phyloP scores from a whole-genome alignment of 2,797 vertebrate genomes.

The Rhabdophis nuchalis region DNA sequence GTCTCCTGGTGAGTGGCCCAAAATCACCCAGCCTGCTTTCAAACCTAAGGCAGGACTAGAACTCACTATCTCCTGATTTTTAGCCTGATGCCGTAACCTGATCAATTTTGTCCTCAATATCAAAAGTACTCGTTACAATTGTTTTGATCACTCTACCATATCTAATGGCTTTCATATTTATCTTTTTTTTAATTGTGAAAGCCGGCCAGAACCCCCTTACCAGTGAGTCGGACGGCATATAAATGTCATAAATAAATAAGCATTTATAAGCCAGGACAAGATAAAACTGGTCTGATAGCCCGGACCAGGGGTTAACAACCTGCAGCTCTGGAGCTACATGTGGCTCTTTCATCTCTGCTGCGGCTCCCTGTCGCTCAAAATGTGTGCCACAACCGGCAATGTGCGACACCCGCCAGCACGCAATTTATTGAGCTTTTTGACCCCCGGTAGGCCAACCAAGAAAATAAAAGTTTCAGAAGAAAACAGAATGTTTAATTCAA shows the following conservation, averaged over 20 bases:
- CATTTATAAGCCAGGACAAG: background rate
- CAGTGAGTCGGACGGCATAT: background rate
- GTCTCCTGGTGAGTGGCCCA: background rate
- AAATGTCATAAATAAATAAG: background rate
- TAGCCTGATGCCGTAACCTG: background rate
- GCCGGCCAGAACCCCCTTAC: background rate
- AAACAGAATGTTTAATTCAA: no score
- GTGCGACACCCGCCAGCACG: no score
- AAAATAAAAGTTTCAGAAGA: no score
- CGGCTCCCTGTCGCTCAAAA: no score
- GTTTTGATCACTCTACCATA: background rate
- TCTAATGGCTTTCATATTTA: background rate
- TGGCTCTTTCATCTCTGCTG: no score
- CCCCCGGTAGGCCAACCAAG: no score
- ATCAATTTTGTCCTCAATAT: background rate
- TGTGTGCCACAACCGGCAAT: no score
- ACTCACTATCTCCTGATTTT: background rate
- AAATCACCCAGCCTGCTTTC: background rate
- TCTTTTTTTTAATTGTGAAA: background rate
- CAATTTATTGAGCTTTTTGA: no score
- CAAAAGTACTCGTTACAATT: rapidly evolving
- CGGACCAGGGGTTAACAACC: background rate
- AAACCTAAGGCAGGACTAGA: background rate
- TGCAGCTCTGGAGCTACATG: no score
- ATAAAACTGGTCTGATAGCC: background rate